These are phyloP conservation scores for Tenthredo mesomela DNA, from an alignment of 2,888 invertebrate species.

Conservation along the genomic window DNA sequence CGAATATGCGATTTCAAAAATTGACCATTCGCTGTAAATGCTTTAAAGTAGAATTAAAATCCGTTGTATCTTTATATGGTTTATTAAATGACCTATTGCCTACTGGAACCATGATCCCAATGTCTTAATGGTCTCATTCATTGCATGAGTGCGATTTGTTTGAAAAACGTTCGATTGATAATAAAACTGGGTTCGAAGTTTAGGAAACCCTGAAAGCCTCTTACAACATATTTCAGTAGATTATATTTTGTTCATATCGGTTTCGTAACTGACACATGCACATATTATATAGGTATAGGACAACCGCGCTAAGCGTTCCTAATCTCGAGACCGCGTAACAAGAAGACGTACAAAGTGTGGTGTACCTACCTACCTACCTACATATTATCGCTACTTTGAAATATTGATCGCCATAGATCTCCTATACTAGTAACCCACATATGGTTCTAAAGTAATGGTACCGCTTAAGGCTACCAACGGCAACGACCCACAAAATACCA, in stretches of 20 bases:
- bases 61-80: neutral
- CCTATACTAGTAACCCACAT: conserved; percentile 49
- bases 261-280: neutral
- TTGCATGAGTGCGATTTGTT: no score
- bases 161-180: no score
- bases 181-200: neutral
- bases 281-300: no score
- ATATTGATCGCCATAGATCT: conserved; percentile 61
- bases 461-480: conserved; percentile 31
- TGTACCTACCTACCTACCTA: neutral
- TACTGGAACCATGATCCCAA: no score
- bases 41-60: neutral
- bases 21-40: neutral
- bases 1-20: conserved; percentile 59
- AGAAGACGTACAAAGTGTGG: conserved; percentile 64
- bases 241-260: neutral
- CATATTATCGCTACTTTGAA: conserved; percentile 58
- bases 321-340: conserved; percentile 62
- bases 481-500: conserved; percentile 25
- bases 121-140: no score
- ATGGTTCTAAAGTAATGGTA: conserved; percentile 48
- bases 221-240: neutral
- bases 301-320: conserved; percentile 57
- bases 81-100: neutral
- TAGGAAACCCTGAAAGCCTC: neutral